Base-by-base conservation (phyloP, 1,140 invertebrate genomes). In the Periplaneta americana region DNA sequence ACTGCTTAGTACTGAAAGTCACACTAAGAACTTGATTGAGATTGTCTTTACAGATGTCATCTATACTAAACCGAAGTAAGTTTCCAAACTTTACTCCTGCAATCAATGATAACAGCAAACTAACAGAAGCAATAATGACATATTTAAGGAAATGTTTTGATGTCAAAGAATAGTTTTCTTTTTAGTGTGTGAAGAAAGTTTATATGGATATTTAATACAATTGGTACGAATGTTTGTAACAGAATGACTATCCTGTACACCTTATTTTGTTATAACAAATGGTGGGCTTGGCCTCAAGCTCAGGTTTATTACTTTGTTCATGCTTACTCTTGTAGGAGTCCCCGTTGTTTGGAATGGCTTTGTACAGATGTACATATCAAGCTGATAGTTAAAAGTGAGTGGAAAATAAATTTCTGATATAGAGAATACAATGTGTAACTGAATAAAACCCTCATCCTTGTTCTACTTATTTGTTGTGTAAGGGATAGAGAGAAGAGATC, bases 361-460 rank as follows among this genome's bases (percentile, higher is more conserved):
- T 76, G 75, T 76, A 76, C 35, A 76, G 75, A n/a, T 76, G 75
- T 76, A 76, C 75, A 76, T 76, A 76, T 76, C 75, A 76, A 76
- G 75, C 31, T 76, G 75, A 76, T 76, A 76, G 28, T 76, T 76
- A 33, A 76, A 18, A 76, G 33, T 76, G 28, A 76, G 75, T 76
- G 75, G 31, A 34, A 76, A 76, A 76, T 76, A 76, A 76, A 76
- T 18, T 34, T 34, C 22, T 76, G 35, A 76, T 34, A 33, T 76
- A 33, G 22, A 76, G 18, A 34, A 33, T 2, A 22, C 22, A 10
- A n/a, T n/a, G n/a, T n/a, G n/a, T n/a, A n/a, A n/a, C n/a, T n/a
- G n/a, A n/a, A n/a, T n/a, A n/a, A n/a, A n/a, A n/a, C n/a, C n/a
- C n/a, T n/a, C n/a, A n/a, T n/a, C n/a, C n/a, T n/a, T n/a, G n/a